phyloP scores from a whole-genome alignment of 1,140 invertebrate genomes.

The Prorops nasuta region DNA sequence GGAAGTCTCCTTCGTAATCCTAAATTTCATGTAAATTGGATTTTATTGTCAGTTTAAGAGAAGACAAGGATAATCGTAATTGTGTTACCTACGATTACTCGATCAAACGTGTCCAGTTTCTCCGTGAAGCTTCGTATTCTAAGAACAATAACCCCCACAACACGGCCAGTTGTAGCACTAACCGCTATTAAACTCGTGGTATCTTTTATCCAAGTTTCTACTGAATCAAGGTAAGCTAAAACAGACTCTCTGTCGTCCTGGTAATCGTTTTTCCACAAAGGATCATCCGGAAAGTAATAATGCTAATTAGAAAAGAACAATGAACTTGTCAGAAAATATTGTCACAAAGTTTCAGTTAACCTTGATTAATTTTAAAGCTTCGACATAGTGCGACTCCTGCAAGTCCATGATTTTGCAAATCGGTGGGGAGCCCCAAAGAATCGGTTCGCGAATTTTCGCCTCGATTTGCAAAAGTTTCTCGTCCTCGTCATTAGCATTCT shows the following conservation, averaged over 20 bases:
- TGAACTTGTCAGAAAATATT: too few species aligned
- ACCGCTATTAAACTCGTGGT: slow-evolving; percentile 63
- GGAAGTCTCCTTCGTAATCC: slow-evolving; percentile 32
- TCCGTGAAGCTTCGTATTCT: slow-evolving; percentile 45
- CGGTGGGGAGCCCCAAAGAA: slow-evolving; percentile 58
- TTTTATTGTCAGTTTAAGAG: not conserved
- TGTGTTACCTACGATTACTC: not conserved
- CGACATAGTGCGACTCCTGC: slow-evolving; percentile 58
- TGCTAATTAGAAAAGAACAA: too few species aligned
- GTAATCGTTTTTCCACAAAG: slow-evolving; percentile 51
- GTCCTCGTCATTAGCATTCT: slow-evolving; percentile 11
- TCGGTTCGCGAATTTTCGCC: slow-evolving; percentile 56
- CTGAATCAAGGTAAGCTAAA: slow-evolving; percentile 55
- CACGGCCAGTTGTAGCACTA: slow-evolving; percentile 54
- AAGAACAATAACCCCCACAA: slow-evolving; percentile 56
- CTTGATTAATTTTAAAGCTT: slow-evolving; percentile 59
- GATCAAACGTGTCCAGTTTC: slow-evolving; percentile 28
- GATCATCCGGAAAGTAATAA: slow-evolving; percentile 57
- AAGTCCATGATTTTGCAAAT: slow-evolving; percentile 62
- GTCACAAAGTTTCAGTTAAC: slow-evolving; percentile 39
- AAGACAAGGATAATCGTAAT: not conserved
- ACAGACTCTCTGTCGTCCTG: slow-evolving; percentile 55
- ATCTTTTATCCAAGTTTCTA: slow-evolving; percentile 62
- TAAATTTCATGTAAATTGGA: not conserved
- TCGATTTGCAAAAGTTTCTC: slow-evolving; percentile 16